Evolutionary conservation across 2,888 invertebrate species (phyloP).

Genomic region (Drosophila meridiana): DNA sequence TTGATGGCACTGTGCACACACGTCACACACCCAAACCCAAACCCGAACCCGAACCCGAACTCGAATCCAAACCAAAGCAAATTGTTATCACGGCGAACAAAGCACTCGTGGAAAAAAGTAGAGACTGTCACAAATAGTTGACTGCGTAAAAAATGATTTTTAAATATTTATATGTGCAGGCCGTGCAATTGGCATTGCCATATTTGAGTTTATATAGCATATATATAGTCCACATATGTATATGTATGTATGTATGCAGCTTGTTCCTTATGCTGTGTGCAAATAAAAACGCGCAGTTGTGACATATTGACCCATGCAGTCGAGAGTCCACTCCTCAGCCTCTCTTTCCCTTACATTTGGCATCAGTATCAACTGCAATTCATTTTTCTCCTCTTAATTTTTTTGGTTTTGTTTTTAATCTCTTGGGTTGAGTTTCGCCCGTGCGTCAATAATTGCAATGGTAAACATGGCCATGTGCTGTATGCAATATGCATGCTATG

Average conservation of each 20-base stretch:
- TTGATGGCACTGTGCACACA: conserved; percentile 43
- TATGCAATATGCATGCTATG: conserved; percentile 34
- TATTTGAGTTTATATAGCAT: conserved; percentile 43
- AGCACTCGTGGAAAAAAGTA: conserved; percentile 7
- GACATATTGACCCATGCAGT: conserved; percentile 74
- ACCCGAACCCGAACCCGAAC: conserved; percentile 17
- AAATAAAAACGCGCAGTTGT: conserved; percentile 58
- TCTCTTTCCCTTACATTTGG: background rate
- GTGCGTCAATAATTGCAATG: conserved; percentile 76
- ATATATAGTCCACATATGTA: background rate
- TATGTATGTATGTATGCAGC: background rate
- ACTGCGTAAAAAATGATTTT: conserved; percentile 59
- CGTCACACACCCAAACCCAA: background rate
- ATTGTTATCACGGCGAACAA: conserved; percentile 64
- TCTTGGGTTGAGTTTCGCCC: conserved; percentile 60
- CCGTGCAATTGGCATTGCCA: conserved; percentile 52
- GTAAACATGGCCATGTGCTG: conserved; percentile 52
- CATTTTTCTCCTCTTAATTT: conserved; percentile 14
- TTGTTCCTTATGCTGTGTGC: conserved; percentile 36
- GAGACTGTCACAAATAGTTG: conserved; percentile 65
- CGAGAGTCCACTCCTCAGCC: background rate
- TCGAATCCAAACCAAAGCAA: conserved; percentile 53
- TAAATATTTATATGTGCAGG: conserved; percentile 73
- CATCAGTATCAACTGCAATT: conserved; percentile 32
- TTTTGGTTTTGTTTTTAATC: conserved; percentile 46